A percentile compares a stretch with the other conserved stretches of the same genome.
phyloP scores from a whole-genome alignment of 2,888 invertebrate genomes.

The Autographa gamma region DNA sequence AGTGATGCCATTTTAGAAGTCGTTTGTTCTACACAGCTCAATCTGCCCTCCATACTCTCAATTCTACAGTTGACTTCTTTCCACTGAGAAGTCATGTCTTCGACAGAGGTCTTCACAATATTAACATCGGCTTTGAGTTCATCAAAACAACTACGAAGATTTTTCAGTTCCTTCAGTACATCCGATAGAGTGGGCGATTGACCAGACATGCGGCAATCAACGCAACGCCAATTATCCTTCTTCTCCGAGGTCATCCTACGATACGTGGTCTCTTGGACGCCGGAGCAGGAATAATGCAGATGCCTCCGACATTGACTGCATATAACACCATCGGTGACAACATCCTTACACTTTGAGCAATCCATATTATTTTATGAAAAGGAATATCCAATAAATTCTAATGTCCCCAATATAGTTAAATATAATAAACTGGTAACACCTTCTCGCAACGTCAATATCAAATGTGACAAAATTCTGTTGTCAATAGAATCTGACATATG shows the following conservation, averaged over 20 bases:
- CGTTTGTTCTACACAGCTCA: slow-evolving; percentile 5
- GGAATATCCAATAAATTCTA: slow-evolving; percentile 1
- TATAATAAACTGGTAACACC: slow-evolving; percentile 10
- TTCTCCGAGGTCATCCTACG: slow-evolving; percentile 11
- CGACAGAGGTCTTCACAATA: slow-evolving; percentile 10
- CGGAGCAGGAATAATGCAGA: slow-evolving; percentile 12
- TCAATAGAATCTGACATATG: not conserved
- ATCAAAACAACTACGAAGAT: slow-evolving; percentile 9
- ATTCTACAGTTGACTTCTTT: slow-evolving; percentile 10
- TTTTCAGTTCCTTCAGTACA: slow-evolving; percentile 10
- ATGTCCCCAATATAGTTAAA: not conserved
- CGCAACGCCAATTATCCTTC: slow-evolving; percentile 13
- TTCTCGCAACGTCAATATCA: slow-evolving; percentile 1
- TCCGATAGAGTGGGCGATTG: slow-evolving; percentile 9
- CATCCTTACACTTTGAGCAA: slow-evolving; percentile 11
- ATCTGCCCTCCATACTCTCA: slow-evolving; percentile 9
- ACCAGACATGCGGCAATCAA: slow-evolving; percentile 10
- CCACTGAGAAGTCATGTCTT: slow-evolving; percentile 9
- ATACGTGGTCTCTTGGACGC: slow-evolving; percentile 13
- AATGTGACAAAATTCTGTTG: no score
- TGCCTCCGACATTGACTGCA: slow-evolving; percentile 10
- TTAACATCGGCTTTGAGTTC: slow-evolving; percentile 8
- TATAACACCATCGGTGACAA: slow-evolving; percentile 9
- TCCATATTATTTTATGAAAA: not conserved
- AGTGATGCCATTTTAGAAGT: not conserved